Percentiles rank a stretch among this genome's conserved stretches.
Conservation (phyloP, 2,888 invertebrate genomes). For the Pheosia tremula region DNA sequence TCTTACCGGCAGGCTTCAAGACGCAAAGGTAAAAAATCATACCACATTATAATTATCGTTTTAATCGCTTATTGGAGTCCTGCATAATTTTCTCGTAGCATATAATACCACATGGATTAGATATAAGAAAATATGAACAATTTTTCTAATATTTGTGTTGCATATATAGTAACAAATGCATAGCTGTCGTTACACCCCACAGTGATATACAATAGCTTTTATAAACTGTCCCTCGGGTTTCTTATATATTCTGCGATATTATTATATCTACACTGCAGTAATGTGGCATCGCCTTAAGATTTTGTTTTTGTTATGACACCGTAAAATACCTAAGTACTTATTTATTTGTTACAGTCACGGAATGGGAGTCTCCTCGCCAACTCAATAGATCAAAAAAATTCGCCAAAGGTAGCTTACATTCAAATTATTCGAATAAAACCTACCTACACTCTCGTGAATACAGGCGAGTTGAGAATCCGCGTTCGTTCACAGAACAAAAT, state of each 20-base stretch:
- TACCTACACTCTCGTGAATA: no score
- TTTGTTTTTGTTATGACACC: neutral
- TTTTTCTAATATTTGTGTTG: no score
- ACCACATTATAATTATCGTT: neutral
- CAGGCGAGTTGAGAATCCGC: no score
- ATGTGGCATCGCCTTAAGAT: neutral
- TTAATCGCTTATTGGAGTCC: neutral
- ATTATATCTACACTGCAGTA: neutral
- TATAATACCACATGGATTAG: no score
- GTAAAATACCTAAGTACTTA: neutral
- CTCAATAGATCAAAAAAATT: constrained; percentile 35
- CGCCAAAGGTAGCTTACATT: constrained; percentile 28
- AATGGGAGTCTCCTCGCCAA: constrained; percentile 22
- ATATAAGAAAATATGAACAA: no score
- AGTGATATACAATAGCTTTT: no score
- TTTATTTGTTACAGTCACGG: constrained; percentile 33
- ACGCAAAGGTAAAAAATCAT: constrained; percentile 45
- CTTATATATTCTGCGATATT: no score
- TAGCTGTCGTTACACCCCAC: no score
- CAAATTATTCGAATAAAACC: neutral
- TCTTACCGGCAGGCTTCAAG: constrained; percentile 45
- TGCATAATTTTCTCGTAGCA: no score
- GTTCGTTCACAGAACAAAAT: no score
- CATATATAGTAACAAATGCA: no score
- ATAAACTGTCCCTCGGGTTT: no score